Conservation (phyloP, 2,797 vertebrate genomes). For the Phyllotis vaccarum region DNA sequence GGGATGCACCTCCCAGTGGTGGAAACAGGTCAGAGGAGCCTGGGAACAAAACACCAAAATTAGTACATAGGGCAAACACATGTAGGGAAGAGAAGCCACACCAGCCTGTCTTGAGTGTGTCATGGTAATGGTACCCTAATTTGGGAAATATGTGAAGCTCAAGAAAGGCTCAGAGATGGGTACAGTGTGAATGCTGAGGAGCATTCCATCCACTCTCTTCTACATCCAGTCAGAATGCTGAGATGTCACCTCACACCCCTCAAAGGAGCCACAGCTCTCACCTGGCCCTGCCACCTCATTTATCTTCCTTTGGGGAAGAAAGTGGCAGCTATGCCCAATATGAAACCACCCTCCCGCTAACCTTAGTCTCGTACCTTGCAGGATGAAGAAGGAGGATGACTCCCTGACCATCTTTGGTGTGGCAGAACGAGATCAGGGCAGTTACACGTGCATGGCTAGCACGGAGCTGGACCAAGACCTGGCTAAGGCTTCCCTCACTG, state of each 20-base stretch:
- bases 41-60: background rate
- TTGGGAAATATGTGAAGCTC: background rate
- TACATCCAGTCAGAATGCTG: accelerated
- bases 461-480: conserved; percentile 96
- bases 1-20: background rate
- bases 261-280: background rate
- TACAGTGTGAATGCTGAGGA: too few relatives aligned
- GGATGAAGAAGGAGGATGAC: conserved; percentile 94
- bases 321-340: accelerated
- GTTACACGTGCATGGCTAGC: conserved; percentile 93
- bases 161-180: background rate
- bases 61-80: background rate
- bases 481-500: conserved; percentile 95
- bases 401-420: conserved; percentile 92
- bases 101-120: background rate
- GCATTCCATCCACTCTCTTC: accelerated
- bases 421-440: conserved; percentile 94
- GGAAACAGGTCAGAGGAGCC: background rate
- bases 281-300: background rate
- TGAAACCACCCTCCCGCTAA: background rate
- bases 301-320: background rate
- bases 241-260: background rate
- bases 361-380: conserved; percentile 75
- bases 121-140: background rate
- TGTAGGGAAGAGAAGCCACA: background rate